Evolutionary conservation across 1,140 invertebrate genomes (phyloP).

Genomic region (Aplysia californica): DNA sequence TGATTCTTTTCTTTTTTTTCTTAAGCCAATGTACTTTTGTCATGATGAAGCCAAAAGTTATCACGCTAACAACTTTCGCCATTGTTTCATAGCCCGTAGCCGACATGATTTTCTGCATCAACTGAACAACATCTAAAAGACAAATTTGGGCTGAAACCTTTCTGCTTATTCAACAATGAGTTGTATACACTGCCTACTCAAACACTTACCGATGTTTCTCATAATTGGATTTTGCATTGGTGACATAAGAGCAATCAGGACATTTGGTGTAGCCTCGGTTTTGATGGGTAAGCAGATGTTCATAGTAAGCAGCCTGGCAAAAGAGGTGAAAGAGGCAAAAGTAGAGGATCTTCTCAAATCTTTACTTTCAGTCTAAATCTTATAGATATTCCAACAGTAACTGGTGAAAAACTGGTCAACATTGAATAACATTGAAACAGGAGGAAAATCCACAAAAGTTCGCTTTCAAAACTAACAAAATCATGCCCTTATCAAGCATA

Average conservation of each 20-base stretch:
- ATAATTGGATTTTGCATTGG: constrained; percentile 93
- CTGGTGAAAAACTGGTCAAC: neutral
- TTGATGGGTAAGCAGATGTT: constrained; percentile 90
- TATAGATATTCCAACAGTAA: neutral
- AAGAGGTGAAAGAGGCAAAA: constrained; percentile 66
- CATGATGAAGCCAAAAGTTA: neutral
- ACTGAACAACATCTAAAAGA: neutral
- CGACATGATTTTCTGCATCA: neutral
- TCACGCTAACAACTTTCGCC: neutral
- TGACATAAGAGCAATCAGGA: constrained; percentile 90
- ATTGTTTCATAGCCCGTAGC: neutral
- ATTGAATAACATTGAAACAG: neutral
- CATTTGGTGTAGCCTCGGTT: constrained; percentile 91
- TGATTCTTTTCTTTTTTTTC: no score
- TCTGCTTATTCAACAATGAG: neutral
- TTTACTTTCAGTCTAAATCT: neutral
- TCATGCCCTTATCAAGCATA: no score
- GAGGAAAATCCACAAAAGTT: neutral
- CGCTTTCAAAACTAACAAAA: neutral
- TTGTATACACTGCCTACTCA: neutral
- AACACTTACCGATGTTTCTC: constrained; percentile 81
- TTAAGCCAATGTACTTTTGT: neutral
- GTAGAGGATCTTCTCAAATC: neutral
- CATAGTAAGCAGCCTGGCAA: constrained; percentile 89
- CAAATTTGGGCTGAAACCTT: no score